Evolutionary conservation across 2,888 invertebrate species (phyloP).

Genomic region (Nomada hirtipes): DNA sequence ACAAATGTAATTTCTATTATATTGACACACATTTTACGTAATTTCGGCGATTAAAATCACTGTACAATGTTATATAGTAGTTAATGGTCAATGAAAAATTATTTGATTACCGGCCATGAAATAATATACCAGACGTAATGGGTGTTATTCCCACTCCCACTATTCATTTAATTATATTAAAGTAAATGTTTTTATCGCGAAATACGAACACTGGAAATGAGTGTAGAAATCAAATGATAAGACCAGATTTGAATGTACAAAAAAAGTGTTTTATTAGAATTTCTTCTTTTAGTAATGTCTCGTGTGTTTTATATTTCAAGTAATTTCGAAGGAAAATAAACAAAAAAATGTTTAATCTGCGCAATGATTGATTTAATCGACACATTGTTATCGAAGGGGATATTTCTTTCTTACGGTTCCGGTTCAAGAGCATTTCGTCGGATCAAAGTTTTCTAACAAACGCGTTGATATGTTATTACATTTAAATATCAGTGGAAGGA

Average conservation of each 20-base stretch:
- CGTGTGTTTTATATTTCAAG: slow-evolving; percentile 47
- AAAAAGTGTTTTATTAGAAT: slow-evolving; percentile 67
- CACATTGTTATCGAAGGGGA: slow-evolving; percentile 25
- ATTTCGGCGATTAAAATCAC: slow-evolving; percentile 28
- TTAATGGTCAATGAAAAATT: neutral
- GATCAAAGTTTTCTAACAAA: slow-evolving; percentile 56
- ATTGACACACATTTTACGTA: slow-evolving; percentile 31
- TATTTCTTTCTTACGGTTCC: slow-evolving; percentile 31
- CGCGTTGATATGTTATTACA: slow-evolving; percentile 65
- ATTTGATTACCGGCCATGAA: neutral
- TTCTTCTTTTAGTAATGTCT: slow-evolving; percentile 51
- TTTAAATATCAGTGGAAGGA: slow-evolving; percentile 50
- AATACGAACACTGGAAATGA: slow-evolving; percentile 7
- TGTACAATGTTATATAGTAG: slow-evolving; percentile 9
- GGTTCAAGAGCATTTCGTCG: slow-evolving; percentile 20
- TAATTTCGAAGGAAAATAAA: slow-evolving; percentile 55
- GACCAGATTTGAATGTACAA: slow-evolving; percentile 66
- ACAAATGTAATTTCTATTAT: slow-evolving; percentile 16
- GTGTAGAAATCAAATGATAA: slow-evolving; percentile 52
- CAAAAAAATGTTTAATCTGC: slow-evolving; percentile 42
- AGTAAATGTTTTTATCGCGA: neutral
- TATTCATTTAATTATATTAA: slow-evolving; percentile 2
- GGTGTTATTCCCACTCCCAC: neutral
- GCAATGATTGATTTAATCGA: slow-evolving; percentile 40
- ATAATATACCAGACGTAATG: neutral